phyloP scores from a whole-genome alignment of 53 echinoderm and acorn worm genomes.

The Patiria pectinifera region DNA sequence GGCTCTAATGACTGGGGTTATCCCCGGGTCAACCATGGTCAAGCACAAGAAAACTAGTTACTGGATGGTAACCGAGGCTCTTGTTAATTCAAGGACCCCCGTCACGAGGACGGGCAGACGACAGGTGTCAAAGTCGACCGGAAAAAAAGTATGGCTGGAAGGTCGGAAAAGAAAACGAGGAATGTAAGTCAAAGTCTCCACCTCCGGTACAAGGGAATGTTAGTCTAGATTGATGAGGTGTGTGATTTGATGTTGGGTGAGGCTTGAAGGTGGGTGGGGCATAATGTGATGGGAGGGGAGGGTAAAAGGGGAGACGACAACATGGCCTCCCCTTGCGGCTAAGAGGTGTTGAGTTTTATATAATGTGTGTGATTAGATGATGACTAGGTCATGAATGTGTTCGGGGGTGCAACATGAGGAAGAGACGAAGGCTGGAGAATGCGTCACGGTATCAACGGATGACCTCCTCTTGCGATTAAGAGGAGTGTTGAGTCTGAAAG shows the following conservation, averaged over 20 bases:
- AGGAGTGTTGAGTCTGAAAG: not conserved
- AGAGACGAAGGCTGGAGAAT: not conserved
- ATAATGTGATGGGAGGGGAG: not conserved
- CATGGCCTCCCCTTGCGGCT: not conserved
- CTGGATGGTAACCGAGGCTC: not conserved
- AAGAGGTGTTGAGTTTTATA: not conserved
- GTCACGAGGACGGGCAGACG: not conserved
- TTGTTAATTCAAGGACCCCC: conserved; percentile 1
- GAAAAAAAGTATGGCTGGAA: not conserved
- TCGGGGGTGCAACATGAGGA: no score
- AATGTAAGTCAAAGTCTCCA: not conserved
- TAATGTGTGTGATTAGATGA: not conserved
- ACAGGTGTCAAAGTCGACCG: not conserved
- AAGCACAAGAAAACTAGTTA: conserved; percentile 24
- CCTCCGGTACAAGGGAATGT: not conserved
- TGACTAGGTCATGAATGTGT: not conserved
- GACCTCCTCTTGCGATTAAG: not conserved
- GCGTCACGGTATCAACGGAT: no score
- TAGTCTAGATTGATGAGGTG: not conserved
- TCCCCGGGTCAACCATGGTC: conserved; percentile 34
- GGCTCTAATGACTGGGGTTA: conserved; percentile 11
- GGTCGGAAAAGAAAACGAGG: not conserved
- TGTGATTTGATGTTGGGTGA: not conserved
- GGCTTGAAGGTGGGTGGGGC: not conserved
- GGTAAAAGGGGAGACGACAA: no score